These are phyloP conservation scores for Pyxicephalus adspersus DNA, from an alignment of 2,113 vertebrate genomes.

Conservation along the genomic window DNA sequence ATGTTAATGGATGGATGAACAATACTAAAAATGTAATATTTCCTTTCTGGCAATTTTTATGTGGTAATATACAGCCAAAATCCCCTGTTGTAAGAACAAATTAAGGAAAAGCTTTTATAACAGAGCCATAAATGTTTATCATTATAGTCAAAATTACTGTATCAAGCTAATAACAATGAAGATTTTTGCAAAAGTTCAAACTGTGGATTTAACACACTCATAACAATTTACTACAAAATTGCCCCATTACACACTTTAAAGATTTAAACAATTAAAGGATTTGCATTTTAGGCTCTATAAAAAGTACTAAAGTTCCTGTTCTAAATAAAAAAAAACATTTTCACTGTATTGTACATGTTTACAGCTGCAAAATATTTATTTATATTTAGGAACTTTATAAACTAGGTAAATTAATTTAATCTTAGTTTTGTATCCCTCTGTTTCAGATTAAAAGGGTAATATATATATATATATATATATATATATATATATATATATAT, in stretches of 20 bases:
- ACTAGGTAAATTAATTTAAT: too few relatives aligned
- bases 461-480: too few relatives aligned
- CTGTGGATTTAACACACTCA: slow-evolving; percentile 15
- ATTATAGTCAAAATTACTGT: slow-evolving; percentile 27
- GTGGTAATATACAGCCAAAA: slow-evolving; percentile 53
- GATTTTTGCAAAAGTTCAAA: slow-evolving; percentile 15
- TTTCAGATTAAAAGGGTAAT: too few relatives aligned
- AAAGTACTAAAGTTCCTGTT: not conserved
- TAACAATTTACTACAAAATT: slow-evolving; percentile 9
- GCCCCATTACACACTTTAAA: not conserved
- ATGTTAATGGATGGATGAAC: slow-evolving; percentile 59
- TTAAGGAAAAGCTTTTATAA: slow-evolving; percentile 42
- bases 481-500: too few relatives aligned
- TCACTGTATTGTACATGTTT: not conserved
- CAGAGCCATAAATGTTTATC: slow-evolving; percentile 13
- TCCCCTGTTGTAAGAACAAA: slow-evolving; percentile 41
- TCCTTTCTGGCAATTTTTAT: slow-evolving; percentile 55
- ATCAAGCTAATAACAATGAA: slow-evolving; percentile 20
- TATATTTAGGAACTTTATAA: too few relatives aligned
- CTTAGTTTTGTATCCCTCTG: too few relatives aligned
- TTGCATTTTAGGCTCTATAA: not conserved
- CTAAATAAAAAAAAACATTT: not conserved
- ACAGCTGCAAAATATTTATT: not conserved
- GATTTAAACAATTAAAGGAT: slow-evolving; percentile 4
- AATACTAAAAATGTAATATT: slow-evolving; percentile 59